Base-by-base conservation (phyloP, 2,797 vertebrate species). In the Triplophysa bombifrons region DNA sequence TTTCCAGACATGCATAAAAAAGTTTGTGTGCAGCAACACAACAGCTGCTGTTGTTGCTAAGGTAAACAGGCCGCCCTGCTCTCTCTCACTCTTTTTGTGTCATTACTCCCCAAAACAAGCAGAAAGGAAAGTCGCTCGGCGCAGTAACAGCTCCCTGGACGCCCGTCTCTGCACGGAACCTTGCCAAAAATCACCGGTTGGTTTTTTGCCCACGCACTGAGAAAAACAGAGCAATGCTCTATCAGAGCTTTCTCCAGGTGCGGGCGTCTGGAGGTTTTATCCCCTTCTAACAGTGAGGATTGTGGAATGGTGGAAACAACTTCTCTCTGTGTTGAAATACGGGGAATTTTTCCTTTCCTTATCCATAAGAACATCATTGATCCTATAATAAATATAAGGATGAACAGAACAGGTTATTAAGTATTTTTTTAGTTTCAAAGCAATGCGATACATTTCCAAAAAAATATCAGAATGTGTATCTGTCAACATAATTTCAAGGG, bases 111-210 rank as follows among this genome's bases (percentile, higher is more conserved):
- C 81, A 84, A 89, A 91, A 93, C 80, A 84, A 84, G 88, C 84
- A 86, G 91, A 92, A 92, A 92, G 92, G 84, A 92, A 92, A 92
- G 91, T 92, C 88, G 86, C 90, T 91, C 10, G 77, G 72, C 72
- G 81, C 84, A 90, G 87, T 91, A 92, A 91, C 89, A 71, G 88
- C 88, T 93, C 92, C 91, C 92, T 30, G 87, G 90, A 88, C 76
- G 56, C 85, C 84, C 86, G 84, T 86, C 86, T 83, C 88, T 81
- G 73, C 74, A 78, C 67, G 87, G 84, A 85, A 87, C 84, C 82
- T 85, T 78, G 84, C 82, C 86, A 87, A 88, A 83, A 83, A 72
- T 61, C 82, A 84, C 85, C 74, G 80, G 84, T 86, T 82, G 83
- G 87, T 87, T 78, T 86, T 90, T 91, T 85, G 88, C 78, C 85